Conservation (phyloP, 2,888 invertebrate species). For the Mechanitis messenoides region DNA sequence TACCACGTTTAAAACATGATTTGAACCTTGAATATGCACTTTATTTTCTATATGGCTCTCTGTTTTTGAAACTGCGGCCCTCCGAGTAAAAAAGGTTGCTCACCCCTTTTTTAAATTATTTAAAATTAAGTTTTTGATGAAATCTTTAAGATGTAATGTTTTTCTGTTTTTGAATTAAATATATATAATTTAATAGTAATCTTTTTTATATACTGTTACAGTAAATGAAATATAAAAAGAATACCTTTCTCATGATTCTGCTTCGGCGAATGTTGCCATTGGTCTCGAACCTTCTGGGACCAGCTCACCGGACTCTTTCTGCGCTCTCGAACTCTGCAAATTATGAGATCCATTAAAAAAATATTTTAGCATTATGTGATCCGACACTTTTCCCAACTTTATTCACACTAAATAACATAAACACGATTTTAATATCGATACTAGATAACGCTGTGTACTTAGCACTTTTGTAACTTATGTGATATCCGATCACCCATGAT, state of each 20-base stretch:
- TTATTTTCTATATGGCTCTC: too few relatives aligned
- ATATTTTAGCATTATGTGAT: slow-evolving; percentile 18
- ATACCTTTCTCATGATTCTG: slow-evolving; percentile 55
- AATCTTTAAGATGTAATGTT: too few relatives aligned
- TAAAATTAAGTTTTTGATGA: too few relatives aligned
- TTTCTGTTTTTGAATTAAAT: too few relatives aligned
- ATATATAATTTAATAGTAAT: too few relatives aligned
- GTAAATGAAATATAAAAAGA: too few relatives aligned
- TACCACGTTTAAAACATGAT: too few relatives aligned
- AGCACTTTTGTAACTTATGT: slow-evolving; percentile 49
- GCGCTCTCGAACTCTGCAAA: slow-evolving; percentile 73
- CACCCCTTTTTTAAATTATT: too few relatives aligned
- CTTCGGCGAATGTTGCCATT: slow-evolving; percentile 77
- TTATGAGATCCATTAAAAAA: slow-evolving; percentile 40
- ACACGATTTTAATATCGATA: slow-evolving; percentile 42
- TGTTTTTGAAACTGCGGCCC: too few relatives aligned
- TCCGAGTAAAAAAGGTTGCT: too few relatives aligned
- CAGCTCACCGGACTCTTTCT: slow-evolving; percentile 77
- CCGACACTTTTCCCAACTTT: slow-evolving; percentile 31
- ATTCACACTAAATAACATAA: slow-evolving; percentile 38
- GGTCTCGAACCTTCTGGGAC: slow-evolving; percentile 80
- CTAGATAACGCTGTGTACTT: slow-evolving; percentile 59
- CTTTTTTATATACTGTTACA: too few relatives aligned
- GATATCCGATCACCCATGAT: slow-evolving; percentile 25
- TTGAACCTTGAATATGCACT: too few relatives aligned